Percentiles rank a stretch among this genome's conserved stretches.
Evolutionary conservation across 2,888 invertebrate species (phyloP).

Genomic region (Scrobipalpa costella): DNA sequence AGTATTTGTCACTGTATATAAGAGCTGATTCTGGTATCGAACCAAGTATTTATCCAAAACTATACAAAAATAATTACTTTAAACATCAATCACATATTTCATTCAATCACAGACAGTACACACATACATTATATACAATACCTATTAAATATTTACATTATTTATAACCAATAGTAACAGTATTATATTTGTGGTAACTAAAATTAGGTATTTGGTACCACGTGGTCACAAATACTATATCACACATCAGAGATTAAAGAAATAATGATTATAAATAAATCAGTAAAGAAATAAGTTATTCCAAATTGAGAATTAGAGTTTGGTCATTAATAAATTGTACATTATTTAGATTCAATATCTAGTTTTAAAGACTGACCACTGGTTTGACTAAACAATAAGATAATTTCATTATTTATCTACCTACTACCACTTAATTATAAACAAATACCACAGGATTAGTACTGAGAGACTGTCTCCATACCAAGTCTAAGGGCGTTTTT

Average conservation of each 20-base stretch:
- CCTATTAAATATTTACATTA: not conserved
- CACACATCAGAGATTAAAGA: too few relatives aligned
- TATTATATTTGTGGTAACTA: too few relatives aligned
- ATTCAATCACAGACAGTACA: constrained; percentile 4
- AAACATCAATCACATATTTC: not conserved
- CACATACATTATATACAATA: not conserved
- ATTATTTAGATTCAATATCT: too few relatives aligned
- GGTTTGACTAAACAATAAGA: not conserved
- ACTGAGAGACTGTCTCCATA: not conserved
- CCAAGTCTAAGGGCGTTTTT: not conserved
- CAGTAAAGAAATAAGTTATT: too few relatives aligned
- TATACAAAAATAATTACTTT: not conserved
- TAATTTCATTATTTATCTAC: constrained; percentile 9
- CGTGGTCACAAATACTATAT: too few relatives aligned
- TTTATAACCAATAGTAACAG: not conserved
- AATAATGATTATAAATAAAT: too few relatives aligned
- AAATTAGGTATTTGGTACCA: too few relatives aligned
- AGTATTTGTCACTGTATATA: too few relatives aligned
- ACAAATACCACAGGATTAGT: constrained; percentile 1
- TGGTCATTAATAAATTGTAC: too few relatives aligned
- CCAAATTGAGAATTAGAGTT: too few relatives aligned
- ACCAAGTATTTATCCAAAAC: not conserved
- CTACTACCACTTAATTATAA: not conserved
- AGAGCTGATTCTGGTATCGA: too few relatives aligned
- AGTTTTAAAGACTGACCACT: not conserved